A percentile compares a stretch with the other conserved stretches of the same genome.
Evolutionary conservation across 1,140 invertebrate species (phyloP).

Genomic region (Leptopilina clavipes): DNA sequence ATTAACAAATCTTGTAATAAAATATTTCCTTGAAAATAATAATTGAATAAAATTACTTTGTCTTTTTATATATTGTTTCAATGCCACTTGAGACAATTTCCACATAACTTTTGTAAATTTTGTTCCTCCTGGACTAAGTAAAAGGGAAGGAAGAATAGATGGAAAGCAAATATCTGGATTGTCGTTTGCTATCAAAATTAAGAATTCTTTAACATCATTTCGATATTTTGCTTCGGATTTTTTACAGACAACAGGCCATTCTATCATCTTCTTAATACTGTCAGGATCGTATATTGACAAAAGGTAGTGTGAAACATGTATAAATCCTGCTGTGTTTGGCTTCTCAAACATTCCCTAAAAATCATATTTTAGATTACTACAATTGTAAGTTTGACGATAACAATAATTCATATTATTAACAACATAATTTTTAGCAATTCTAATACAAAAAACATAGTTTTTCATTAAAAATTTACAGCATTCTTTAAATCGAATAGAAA

Average conservation of each 20-base stretch:
- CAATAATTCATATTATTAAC: conserved; percentile 4
- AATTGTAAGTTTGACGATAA: conserved; percentile 11
- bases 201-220: conserved; percentile 61
- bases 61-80: conserved; percentile 53
- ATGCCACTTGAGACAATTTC: conserved; percentile 61
- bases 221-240: conserved; percentile 73
- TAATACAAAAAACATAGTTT: background rate
- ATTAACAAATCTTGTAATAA: conserved; percentile 35
- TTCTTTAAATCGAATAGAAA: background rate
- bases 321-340: conserved; percentile 73
- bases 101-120: conserved; percentile 65
- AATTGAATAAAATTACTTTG: conserved; percentile 36
- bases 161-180: conserved; percentile 63
- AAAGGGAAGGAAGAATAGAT: conserved; percentile 58
- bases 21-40: background rate
- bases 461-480: background rate
- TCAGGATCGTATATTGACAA: conserved; percentile 70
- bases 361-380: conserved; percentile 35
- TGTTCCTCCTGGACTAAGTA: conserved; percentile 60
- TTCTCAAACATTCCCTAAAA: conserved; percentile 75
- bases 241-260: conserved; percentile 75
- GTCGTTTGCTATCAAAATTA: conserved; percentile 57
- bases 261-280: conserved; percentile 69
- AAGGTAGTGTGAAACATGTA: conserved; percentile 73
- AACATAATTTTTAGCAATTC: conserved; percentile 14